phyloP scores from a whole-genome alignment of 37 sponge, comb jelly and placozoan species.

The Hexactinellida sp. region DNA sequence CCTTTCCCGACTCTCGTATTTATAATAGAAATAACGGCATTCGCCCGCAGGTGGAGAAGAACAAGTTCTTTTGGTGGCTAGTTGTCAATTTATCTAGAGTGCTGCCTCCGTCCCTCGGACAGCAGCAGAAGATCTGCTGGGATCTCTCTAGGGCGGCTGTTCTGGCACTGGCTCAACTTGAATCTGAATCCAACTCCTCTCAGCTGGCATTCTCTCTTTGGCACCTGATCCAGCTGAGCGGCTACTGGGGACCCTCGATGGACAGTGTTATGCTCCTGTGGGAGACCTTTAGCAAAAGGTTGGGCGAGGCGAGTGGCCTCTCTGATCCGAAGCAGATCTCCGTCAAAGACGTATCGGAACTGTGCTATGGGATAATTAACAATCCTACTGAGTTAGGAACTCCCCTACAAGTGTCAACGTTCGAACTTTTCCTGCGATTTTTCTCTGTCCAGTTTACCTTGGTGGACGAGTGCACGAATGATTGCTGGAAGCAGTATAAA shows the following conservation, averaged over 20 bases:
- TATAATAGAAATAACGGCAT: background rate
- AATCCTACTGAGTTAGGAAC: background rate
- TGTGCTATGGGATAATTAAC: background rate
- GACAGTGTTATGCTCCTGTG: background rate
- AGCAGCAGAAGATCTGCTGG: background rate
- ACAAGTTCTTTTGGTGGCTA: background rate
- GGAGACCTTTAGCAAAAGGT: background rate
- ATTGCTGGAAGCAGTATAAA: background rate
- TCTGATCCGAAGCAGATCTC: background rate
- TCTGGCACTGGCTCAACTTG: background rate
- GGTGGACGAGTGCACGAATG: background rate
- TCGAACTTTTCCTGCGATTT: conserved; percentile 7
- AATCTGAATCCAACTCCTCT: background rate
- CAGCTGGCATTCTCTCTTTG: background rate
- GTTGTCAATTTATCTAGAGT: background rate
- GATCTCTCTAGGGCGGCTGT: background rate
- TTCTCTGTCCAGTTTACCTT: background rate
- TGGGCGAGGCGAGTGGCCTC: background rate
- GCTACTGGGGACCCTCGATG: background rate
- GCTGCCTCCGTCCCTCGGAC: background rate
- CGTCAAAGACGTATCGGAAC: background rate
- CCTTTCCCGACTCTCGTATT: background rate
- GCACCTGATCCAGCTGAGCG: background rate
- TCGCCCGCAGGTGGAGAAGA: no score
- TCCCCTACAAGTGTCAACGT: background rate